Evolutionary conservation across 2,113 vertebrate genomes (phyloP).

Genomic region (Mirza zaza): DNA sequence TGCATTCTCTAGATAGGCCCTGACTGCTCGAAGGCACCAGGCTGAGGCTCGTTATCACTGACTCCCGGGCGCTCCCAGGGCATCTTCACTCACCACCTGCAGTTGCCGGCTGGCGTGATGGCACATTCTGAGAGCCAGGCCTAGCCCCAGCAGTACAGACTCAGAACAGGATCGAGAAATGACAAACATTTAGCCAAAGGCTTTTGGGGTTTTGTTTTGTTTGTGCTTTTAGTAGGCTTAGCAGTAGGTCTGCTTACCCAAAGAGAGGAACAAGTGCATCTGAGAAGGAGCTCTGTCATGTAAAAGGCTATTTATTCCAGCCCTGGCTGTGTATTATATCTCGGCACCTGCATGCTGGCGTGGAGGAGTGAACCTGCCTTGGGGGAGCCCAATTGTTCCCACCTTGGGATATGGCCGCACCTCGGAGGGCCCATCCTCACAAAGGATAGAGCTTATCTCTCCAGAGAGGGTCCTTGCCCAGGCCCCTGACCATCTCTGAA

Average conservation of each 20-base stretch:
- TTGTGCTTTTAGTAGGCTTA: neutral
- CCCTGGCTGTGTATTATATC: neutral
- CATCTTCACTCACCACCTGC: neutral
- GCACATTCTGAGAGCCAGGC: neutral
- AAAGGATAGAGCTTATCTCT: neutral
- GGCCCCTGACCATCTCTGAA: neutral
- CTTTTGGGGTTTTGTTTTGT: neutral
- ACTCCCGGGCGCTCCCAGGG: neutral
- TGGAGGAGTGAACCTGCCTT: neutral
- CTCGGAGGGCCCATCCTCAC: neutral
- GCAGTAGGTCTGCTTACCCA: neutral
- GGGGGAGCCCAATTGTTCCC: neutral
- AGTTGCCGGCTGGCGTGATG: neutral
- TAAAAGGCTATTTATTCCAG: neutral
- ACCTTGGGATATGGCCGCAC: too few relatives aligned
- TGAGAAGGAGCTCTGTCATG: neutral
- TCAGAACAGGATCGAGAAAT: neutral
- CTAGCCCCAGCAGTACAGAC: neutral
- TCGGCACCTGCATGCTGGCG: neutral
- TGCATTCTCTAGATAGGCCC: neutral
- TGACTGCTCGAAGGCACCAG: neutral
- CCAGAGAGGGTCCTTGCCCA: neutral
- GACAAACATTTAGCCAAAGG: neutral
- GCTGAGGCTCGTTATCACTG: neutral
- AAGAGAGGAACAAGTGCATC: neutral